Conservation (phyloP, 2,888 invertebrate genomes). For the Zonitis immaculata region DNA sequence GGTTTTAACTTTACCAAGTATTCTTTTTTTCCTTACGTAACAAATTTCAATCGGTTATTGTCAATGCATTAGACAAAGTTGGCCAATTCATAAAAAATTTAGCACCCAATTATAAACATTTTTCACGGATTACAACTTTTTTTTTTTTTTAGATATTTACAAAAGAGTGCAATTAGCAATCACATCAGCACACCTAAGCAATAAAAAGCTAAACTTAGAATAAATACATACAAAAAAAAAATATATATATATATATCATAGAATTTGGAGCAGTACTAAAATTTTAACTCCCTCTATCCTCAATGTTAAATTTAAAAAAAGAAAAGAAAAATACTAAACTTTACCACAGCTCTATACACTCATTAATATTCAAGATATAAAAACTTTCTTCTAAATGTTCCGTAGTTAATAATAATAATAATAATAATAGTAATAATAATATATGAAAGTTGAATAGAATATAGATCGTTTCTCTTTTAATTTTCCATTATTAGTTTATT, state of each 20-base stretch:
- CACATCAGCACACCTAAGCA: conserved; percentile 48
- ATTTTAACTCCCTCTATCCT: background rate
- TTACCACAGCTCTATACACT: conserved; percentile 46
- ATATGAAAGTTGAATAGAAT: conserved; percentile 2
- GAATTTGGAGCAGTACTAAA: background rate
- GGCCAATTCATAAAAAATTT: conserved; percentile 30
- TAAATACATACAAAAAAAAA: conserved; percentile 36
- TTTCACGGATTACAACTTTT: conserved; percentile 35
- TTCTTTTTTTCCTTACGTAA: too few relatives aligned
- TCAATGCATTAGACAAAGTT: conserved; percentile 14
- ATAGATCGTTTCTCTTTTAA: background rate
- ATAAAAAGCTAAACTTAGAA: conserved; percentile 40
- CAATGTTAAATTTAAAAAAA: conserved; percentile 9
- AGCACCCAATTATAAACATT: conserved; percentile 42
- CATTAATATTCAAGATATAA: conserved; percentile 39
- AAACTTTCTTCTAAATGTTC: conserved; percentile 33
- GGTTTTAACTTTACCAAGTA: too few relatives aligned
- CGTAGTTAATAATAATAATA: conserved; percentile 25
- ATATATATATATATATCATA: too few relatives aligned
- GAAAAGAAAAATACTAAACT: conserved; percentile 27
- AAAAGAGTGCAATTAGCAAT: conserved; percentile 43
- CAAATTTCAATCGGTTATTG: conserved; percentile 12
- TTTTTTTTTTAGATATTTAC: conserved; percentile 41
- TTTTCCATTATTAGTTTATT: conserved; percentile 19
- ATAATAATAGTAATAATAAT: conserved; percentile 10